Base-by-base conservation (phyloP, 2,113 vertebrate species). In the Halichoeres trimaculatus region DNA sequence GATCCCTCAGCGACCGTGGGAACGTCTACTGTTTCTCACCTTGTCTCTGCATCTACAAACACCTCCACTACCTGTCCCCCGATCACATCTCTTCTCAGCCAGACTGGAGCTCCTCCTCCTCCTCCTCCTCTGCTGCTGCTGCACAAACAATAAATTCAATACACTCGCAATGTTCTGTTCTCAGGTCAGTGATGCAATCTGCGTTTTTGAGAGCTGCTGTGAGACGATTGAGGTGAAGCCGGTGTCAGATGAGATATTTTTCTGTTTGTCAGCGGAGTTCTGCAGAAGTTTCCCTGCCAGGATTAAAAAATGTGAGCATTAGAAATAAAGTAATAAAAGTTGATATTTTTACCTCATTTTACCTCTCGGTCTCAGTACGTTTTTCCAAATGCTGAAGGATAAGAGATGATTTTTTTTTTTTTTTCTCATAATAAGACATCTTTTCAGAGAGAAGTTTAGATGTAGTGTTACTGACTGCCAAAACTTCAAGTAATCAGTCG, bases 1-100 rank as follows among this genome's bases (percentile, higher is more conserved):
- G 76, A 90, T 83, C 81, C 80, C 80, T 89, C 87, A 10, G 70
- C 43, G 76, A 65, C 74, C 8, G 60, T 84, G 76, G 85, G 66
- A 67, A 55, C 76, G 82, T 83, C 81, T 78, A 58, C 53, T 62
- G 68, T 71, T 76, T 71, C 72, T 71, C 41, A 66, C 34, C 61
- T 59, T 10, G 8, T 63, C 70, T 59, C 78, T 50, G 70, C 61
- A 76, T 81, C 83, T 62, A 56, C 2, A 62, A 71, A 85, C 69
- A 75, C 72, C 77, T 82, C 30, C 80, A 58, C 66, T 79, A 80
- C 66, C 78, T 86, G 76, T n/a, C 30, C 30, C 60, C 40, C 2
- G 12, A 73, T 75, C 77, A 69, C 59, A 47, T 73, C 75, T 82
- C 70, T 24, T 22, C 66, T 60, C 67, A 17, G 2, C 22, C 17